Base-by-base conservation (phyloP, 2,113 vertebrate species). In the Pluvialis apricaria region DNA sequence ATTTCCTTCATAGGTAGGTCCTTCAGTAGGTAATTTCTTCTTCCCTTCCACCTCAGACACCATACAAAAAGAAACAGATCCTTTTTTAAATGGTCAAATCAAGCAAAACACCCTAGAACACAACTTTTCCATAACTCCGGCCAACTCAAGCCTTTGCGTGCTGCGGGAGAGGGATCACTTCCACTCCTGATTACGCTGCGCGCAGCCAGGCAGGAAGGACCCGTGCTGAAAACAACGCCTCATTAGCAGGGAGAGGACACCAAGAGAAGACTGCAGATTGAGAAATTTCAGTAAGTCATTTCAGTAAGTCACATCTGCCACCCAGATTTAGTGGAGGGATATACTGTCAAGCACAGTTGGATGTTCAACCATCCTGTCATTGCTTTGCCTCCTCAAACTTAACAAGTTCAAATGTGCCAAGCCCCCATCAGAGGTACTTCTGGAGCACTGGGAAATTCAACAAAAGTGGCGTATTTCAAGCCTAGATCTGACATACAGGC, bases 301-400 rank as follows among this genome's bases (percentile, higher is more conserved):
- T 82, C 73, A 93, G 66, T 77, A 71, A 95, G 77, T 78, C 92
- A 96, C 95, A 94, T 96, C 92, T 96, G 96, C 83, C 92, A 93
- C 92, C 90, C 94, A 95, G 82, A 97, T 92, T 95, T 88, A 78
- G 72, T 36, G 54, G 52, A 84, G 82, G 55, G 65, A 94, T 93
- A 88, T 15, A 58, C 86, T 96, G 92, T 93, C 92, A 95, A 82
- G 69, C 86, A 92, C 65, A 96, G 96, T 4, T 78, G 88, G 96
- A 94, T 5, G 3, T 82, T 90, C 88, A 96, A 60, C 92, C 79
- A 88, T 71, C 55, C 72, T 95, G 96, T 96, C 95, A 88, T 93
- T 97, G 94, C 88, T 68, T 29, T 84, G 82, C 52, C 96, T 92
- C 38, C 66, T 94, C 82, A 86, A 94, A 90, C 72, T 95, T 93